Evolutionary conservation across 2,113 vertebrate species (phyloP).

Genomic region (Ibidorhyncha struthersii): DNA sequence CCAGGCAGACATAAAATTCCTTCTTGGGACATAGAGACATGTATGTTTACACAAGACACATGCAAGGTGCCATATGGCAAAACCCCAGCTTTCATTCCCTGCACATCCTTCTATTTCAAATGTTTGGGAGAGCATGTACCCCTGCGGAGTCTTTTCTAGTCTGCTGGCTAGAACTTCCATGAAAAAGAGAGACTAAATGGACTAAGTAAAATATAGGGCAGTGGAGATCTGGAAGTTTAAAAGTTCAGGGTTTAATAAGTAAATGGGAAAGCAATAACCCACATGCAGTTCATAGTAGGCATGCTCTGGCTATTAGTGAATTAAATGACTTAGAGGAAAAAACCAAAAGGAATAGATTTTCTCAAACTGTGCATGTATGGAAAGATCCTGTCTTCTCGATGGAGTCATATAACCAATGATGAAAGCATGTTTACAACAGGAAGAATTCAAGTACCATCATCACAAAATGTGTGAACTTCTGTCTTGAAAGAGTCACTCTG

Average conservation of each 20-base stretch:
- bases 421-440: neutral
- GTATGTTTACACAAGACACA: neutral
- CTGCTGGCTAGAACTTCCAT: slow-evolving; percentile 40
- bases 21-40: neutral
- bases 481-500: neutral
- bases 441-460: neutral
- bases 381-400: neutral
- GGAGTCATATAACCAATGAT: neutral
- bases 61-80: slow-evolving; percentile 54
- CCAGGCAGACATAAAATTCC: slow-evolving; percentile 7
- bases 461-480: neutral
- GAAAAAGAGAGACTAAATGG: slow-evolving; percentile 12
- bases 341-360: neutral
- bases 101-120: slow-evolving; percentile 40
- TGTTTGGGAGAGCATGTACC: slow-evolving; percentile 14
- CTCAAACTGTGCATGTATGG: neutral
- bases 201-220: neutral
- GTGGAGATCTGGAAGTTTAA: slow-evolving; percentile 14
- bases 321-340: neutral
- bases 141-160: neutral
- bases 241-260: slow-evolving; percentile 45
- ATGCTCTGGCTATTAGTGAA: neutral
- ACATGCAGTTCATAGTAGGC: neutral
- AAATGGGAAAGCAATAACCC: slow-evolving; percentile 23
- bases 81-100: slow-evolving; percentile 13